phyloP scores from a whole-genome alignment of 2,797 vertebrate genomes.

The Prionace glauca region DNA sequence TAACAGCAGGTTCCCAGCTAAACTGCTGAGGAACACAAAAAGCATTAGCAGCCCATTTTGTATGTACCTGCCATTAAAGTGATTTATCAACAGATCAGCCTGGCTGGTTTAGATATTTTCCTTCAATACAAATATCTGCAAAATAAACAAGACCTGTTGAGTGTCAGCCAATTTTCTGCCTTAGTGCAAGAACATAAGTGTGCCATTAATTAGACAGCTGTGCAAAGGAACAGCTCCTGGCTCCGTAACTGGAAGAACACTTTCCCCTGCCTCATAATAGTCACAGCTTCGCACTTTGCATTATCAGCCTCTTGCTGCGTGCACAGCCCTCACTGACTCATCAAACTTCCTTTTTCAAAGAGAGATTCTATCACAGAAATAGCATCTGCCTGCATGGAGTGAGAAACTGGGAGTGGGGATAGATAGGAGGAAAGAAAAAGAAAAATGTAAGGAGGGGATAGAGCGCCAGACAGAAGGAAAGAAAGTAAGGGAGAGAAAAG shows the following conservation, averaged over 20 bases:
- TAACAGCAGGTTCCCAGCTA: slow-evolving; percentile 22
- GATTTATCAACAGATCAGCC: slow-evolving; percentile 17
- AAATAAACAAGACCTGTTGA: slow-evolving; percentile 13
- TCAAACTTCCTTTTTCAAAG: neutral
- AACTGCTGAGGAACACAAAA: slow-evolving; percentile 22
- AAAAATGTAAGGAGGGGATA: too few species aligned
- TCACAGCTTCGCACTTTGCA: neutral
- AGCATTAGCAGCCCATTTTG: neutral
- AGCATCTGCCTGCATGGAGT: neutral
- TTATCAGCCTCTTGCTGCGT: neutral
- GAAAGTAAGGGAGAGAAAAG: neutral
- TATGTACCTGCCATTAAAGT: slow-evolving; percentile 1
- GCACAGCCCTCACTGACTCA: neutral
- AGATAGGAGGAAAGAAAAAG: neutral
- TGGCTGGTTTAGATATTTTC: neutral
- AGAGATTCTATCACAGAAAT: neutral
- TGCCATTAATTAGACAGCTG: slow-evolving; percentile 25
- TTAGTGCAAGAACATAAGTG: slow-evolving; percentile 4
- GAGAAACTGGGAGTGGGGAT: neutral
- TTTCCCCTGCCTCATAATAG: neutral
- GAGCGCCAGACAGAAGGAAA: too few species aligned
- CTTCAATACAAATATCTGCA: neutral
- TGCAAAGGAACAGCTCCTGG: slow-evolving; percentile 11
- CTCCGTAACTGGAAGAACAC: neutral
- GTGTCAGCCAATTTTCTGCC: slow-evolving; percentile 17